Base-by-base conservation (phyloP, 2,888 invertebrate species). In the Meliscaeva auricollis region DNA sequence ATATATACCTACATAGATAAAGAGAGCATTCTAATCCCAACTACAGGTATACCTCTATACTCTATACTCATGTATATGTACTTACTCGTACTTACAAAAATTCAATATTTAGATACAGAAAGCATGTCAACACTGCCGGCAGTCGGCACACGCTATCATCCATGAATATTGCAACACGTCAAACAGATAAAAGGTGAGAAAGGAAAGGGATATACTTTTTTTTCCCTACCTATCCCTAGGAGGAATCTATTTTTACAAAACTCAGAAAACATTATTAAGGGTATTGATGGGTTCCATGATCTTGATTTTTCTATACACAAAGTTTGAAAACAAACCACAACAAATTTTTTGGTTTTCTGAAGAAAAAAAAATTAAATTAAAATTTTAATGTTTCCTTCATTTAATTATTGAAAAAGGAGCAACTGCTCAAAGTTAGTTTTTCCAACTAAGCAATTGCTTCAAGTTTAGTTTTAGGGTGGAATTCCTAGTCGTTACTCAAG, bases 191-290 rank as follows among this genome's bases (percentile, higher is more conserved):
- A 64, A 75, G 64, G 75, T 54, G 70, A 81, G 50, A 56, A 80
- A 75, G 75, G 75, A 75, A 56, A 80, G 69, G 75, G 75, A 75
- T 50, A 50, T 46, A 13, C 0, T 41, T 22, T n/a, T 46, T 46
- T 11, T 38, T 58, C 5, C 9, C 38, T 26, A 26, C 9, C 38
- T 13, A 38, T 80, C 62, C 62, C 74, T 35, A 44, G 20, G 58
- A 52, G 50, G 70, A 8, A 70, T 70, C 70, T 81, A 75, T 81
- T 75, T 81, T 75, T 64, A 64, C 41, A 38, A 54, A 62, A 60
- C 17, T 38, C 32, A 52, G 13, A 52, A 17, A 54, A 11, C 9
- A 13, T 9, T 3, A 30, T 41, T 11, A 38, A n/a, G 60, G 22
- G 5, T 1, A 58, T 2, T 8, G n/a, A 58, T 58, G 38, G 0